Base-by-base conservation (phyloP, 2,797 vertebrate species). In the Falco naumanni region DNA sequence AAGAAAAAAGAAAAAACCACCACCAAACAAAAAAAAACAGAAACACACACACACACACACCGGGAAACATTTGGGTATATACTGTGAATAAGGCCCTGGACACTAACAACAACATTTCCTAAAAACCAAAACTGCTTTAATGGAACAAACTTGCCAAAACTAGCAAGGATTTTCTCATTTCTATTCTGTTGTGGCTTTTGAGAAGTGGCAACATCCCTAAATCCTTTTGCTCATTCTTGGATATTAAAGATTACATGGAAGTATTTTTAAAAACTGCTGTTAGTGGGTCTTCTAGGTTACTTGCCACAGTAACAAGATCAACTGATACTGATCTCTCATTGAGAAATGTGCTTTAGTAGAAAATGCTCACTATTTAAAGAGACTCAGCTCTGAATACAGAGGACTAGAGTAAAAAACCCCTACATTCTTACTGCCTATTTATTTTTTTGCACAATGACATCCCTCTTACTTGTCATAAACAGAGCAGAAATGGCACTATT, bases 21-120 rank as follows among this genome's bases (percentile, higher is more conserved):
- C 34, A 34, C 22, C n/a, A 37, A 37, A 41, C 41, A 41, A 65
- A 15, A 5, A 5, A 13, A 37, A 41, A 14, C 39, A 37, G 37
- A 37, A 37, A 37, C 37, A 37, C 37, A 37, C 34, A 34, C 34
- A 37, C 34, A 34, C 34, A 34, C 5, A 37, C 37, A 37, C 37
- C 37, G 10, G 37, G 37, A 90, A 92, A 69, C 10, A 48, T 25
- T 12, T n/a, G 14, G 5, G 5, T 80, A 57, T 25, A 37, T 13
- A 50, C 3, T 11, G 20, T 3, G 1, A 6, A 5, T 24, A 81
- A 48, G 9, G 39, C 3, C 1, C 18, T 21, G 11, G 13, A 78
- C 11, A 48, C 6, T 25, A 48, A 15, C 6, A 68, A 15, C 9
- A 88, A 25, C 6, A 31, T 10, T 78, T 68, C 16, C 7, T 6